Percentiles rank a stretch among this genome's conserved stretches.
Conservation (phyloP, 2,113 vertebrate genomes). For the Eulacestoma nigropectus region DNA sequence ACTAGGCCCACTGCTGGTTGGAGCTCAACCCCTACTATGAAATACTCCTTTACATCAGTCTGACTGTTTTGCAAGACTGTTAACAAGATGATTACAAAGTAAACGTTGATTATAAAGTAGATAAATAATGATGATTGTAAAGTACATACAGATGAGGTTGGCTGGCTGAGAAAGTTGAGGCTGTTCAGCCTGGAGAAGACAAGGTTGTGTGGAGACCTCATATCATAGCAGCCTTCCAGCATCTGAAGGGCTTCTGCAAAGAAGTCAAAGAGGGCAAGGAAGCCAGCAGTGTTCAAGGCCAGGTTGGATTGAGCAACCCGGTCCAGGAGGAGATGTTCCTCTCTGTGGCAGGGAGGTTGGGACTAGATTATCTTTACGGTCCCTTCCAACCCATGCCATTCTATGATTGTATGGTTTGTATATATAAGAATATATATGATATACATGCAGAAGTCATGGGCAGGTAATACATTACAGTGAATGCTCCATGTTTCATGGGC, state of each 20-base stretch:
- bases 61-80: not conserved
- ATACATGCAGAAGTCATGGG: not conserved
- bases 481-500: not conserved
- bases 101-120: not conserved
- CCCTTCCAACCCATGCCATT: not conserved
- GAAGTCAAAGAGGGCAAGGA: not conserved
- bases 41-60: not conserved
- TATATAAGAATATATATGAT: too few species aligned
- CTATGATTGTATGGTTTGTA: not conserved
- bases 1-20: not conserved
- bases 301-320: not conserved
- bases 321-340: not conserved
- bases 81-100: not conserved
- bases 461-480: not conserved
- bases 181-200: not conserved
- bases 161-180: not conserved
- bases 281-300: not conserved
- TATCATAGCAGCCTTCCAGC: not conserved
- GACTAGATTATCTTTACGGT: not conserved
- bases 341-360: not conserved
- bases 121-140: not conserved
- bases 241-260: not conserved
- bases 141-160: not conserved
- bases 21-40: not conserved
- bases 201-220: not conserved